phyloP scores from a whole-genome alignment of 1,140 invertebrate genomes.

The Lycorma delicatula region DNA sequence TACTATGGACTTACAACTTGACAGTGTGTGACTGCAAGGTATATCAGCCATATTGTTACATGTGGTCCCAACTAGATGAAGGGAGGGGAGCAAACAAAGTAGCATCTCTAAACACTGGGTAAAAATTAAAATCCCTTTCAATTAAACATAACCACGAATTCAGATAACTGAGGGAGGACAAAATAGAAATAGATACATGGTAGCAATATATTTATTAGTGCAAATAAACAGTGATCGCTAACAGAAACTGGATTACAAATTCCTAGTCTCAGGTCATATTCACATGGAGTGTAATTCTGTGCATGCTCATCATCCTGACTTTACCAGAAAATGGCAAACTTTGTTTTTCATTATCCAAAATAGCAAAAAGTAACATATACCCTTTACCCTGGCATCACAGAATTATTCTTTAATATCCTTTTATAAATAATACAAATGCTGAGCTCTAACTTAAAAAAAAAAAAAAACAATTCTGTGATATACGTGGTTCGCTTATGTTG shows the following conservation, averaged over 20 bases:
- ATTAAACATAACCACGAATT: slow-evolving; percentile 28
- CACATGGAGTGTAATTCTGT: slow-evolving; percentile 32
- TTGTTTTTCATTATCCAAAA: too few species aligned
- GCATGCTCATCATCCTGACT: too few species aligned
- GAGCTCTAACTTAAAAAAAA: too few species aligned
- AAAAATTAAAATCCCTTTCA: slow-evolving; percentile 17
- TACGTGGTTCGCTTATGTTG: too few species aligned
- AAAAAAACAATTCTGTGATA: too few species aligned
- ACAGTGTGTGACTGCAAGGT: slow-evolving; percentile 30
- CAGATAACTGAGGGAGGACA: slow-evolving; percentile 32
- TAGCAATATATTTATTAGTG: slow-evolving; percentile 23
- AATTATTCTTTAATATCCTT: too few species aligned
- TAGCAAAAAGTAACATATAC: too few species aligned
- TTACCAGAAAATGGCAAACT: too few species aligned
- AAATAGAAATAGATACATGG: slow-evolving; percentile 32
- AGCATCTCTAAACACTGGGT: slow-evolving; percentile 29
- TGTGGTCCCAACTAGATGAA: slow-evolving; percentile 33
- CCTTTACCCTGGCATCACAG: too few species aligned
- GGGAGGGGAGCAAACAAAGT: slow-evolving; percentile 30
- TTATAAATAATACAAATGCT: too few species aligned
- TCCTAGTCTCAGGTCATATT: not conserved
- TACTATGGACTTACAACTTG: slow-evolving; percentile 37
- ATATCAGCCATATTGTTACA: slow-evolving; percentile 27
- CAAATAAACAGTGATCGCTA: not conserved
- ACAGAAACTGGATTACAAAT: not conserved